Conservation (phyloP, 2,888 invertebrate genomes). For the Acronicta psi region DNA sequence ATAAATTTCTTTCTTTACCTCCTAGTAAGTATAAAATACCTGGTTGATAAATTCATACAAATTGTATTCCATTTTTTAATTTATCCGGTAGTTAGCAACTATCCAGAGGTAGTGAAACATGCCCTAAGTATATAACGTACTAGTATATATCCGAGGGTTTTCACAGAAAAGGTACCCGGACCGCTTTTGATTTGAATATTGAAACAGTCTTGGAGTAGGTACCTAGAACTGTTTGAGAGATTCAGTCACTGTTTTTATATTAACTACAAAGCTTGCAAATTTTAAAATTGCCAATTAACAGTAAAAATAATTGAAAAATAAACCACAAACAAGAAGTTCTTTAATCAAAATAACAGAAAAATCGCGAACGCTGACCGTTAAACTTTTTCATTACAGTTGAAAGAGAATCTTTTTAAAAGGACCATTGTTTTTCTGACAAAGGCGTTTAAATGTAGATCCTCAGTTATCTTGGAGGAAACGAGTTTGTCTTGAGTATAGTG, state of each 20-base stretch:
- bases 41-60: too few species aligned
- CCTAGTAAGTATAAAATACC: too few species aligned
- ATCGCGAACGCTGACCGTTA: conserved; percentile 43
- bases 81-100: too few species aligned
- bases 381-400: conserved; percentile 59
- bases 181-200: too few species aligned
- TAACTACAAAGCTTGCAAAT: not conserved
- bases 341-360: conserved; percentile 45
- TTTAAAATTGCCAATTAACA: conserved; percentile 21
- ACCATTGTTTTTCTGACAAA: conserved; percentile 66
- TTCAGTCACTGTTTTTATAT: not conserved
- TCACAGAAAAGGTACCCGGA: too few species aligned
- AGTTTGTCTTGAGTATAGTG: conserved; percentile 63
- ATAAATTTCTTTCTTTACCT: too few species aligned
- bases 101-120: too few species aligned
- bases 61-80: too few species aligned
- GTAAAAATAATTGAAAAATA: conserved; percentile 38
- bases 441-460: conserved; percentile 57
- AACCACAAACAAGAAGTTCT: conserved; percentile 27
- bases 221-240: too few species aligned
- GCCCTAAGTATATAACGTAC: too few species aligned
- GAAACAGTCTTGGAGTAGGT: too few species aligned
- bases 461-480: conserved; percentile 61
- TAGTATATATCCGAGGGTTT: too few species aligned
- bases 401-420: conserved; percentile 51